phyloP scores from a whole-genome alignment of 2,888 invertebrate species.

The Dione juno region DNA sequence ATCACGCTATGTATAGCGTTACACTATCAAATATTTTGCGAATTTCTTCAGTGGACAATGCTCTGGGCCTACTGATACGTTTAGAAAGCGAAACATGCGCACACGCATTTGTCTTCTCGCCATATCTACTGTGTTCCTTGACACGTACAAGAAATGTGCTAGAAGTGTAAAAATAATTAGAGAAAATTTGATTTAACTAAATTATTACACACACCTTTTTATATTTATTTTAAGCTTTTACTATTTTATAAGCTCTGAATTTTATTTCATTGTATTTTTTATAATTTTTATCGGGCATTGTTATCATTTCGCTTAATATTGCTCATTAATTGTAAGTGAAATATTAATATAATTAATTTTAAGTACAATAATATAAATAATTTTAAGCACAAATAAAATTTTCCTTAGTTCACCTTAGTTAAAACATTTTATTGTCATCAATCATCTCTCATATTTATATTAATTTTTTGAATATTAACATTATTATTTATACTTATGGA shows the following conservation, averaged over 20 bases:
- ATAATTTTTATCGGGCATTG: too few relatives aligned
- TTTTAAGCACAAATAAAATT: too few relatives aligned
- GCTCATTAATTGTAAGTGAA: too few relatives aligned
- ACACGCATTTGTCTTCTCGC: conserved; percentile 39
- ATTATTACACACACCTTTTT: neutral
- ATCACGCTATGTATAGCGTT: conserved; percentile 2
- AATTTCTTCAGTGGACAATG: conserved; percentile 35
- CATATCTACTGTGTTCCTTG: conserved; percentile 24
- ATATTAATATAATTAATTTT: too few relatives aligned
- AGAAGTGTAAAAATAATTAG: conserved; percentile 6
- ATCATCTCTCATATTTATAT: neutral
- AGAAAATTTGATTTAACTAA: neutral
- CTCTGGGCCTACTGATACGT: conserved; percentile 36
- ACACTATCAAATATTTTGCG: conserved; percentile 23
- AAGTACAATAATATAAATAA: too few relatives aligned
- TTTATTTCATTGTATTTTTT: too few relatives aligned
- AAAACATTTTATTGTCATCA: too few relatives aligned
- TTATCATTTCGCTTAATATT: too few relatives aligned
- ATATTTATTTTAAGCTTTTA: neutral
- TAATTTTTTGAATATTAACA: neutral
- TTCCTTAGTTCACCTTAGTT: too few relatives aligned
- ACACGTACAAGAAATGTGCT: neutral
- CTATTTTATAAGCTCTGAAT: too few relatives aligned
- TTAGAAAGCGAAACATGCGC: conserved; percentile 72
- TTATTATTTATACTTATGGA: neutral